Evolutionary conservation across 1,140 invertebrate genomes (phyloP), one percentile per base, ranked within the genome.

Genomic region (Chlorops oryzae): DNA sequence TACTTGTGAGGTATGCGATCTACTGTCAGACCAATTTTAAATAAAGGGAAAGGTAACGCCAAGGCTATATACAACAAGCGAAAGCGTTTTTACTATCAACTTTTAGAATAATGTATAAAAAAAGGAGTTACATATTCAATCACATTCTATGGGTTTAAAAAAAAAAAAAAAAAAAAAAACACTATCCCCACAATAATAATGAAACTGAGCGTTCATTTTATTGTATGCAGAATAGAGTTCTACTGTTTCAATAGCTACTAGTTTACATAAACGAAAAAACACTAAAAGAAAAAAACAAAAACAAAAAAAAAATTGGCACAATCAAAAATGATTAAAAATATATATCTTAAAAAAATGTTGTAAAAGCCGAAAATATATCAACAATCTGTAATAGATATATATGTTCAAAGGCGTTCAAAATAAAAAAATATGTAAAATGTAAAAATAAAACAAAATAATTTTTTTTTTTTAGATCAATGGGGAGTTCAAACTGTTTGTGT

Each of bases 21-120:
- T 96, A 54, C 77, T 96, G 59, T 81, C 84, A 65, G 90, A 95
- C 75, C 90, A 94, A 76, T 94, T 95, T 80, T 87, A 83, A 81
- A 47, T 7, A 21, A 42, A 65, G 9, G 7, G 6, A 17, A 39
- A 39, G 9, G 58, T 32, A 47, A 47, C 28, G 43, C n/a, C 6
- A 38, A 38, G 5, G 6, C 5, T 38, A 9, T 15, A 38, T 15
- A 6, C n/a, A 38, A 38, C n/a, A 15, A 15, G n/a, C n/a, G n/a
- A 38, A 9, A 38, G 18, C n/a, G 27, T 9, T 32, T 9, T 32
- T 32, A 38, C 15, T 9, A 38, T 9, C 35, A 38, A 15, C 5
- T 15, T 15, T 38, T 38, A 18, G 35, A 13, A 9, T 5, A 38
- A 38, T 38, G n/a, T n/a, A n/a, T n/a, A n/a, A n/a, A n/a, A n/a